Conservation (phyloP, 1,140 invertebrate species). For the Bemisia tabaci region DNA sequence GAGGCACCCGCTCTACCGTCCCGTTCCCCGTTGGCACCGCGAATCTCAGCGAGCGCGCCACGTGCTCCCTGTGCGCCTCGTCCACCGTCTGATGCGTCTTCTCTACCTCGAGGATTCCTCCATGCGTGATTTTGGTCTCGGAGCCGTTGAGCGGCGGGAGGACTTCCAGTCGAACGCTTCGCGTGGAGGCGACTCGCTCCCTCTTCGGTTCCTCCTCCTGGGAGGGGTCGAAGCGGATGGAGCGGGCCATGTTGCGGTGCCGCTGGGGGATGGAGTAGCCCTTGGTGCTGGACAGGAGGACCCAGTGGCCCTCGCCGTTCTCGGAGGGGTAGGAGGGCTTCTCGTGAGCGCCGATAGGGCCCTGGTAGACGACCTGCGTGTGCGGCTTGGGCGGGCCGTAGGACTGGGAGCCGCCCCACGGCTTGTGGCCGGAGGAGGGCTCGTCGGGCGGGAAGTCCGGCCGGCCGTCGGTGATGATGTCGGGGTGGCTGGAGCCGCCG, state of each 20-base stretch:
- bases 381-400: slow-evolving; percentile 8
- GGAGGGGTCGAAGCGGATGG: slow-evolving; percentile 8
- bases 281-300: slow-evolving; percentile 57
- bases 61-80: slow-evolving; percentile 36
- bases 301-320: slow-evolving; percentile 56
- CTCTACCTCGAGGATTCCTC: slow-evolving; percentile 57
- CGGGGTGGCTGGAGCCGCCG: slow-evolving; percentile 23
- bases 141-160: slow-evolving; percentile 47
- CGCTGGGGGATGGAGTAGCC: slow-evolving; percentile 41
- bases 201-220: slow-evolving; percentile 1
- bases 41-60: slow-evolving; percentile 31
- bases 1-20: not conserved
- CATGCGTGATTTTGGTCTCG: slow-evolving; percentile 51
- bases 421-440: slow-evolving; percentile 5
- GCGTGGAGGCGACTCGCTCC: slow-evolving; percentile 5
- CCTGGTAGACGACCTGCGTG: slow-evolving; percentile 18
- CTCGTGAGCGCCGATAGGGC: slow-evolving; percentile 8
- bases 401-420: slow-evolving; percentile 11
- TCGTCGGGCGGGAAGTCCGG: slow-evolving; percentile 45
- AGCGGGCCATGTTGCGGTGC: slow-evolving; percentile 13
- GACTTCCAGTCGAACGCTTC: slow-evolving; percentile 47
- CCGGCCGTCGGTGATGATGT: slow-evolving; percentile 50
- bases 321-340: slow-evolving; percentile 34
- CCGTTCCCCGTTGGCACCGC: not conserved
- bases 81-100: slow-evolving; percentile 53